Evolutionary conservation across 1,140 invertebrate genomes (phyloP), one percentile per base, ranked within the genome.

Genomic region (Drosophila albomicans): DNA sequence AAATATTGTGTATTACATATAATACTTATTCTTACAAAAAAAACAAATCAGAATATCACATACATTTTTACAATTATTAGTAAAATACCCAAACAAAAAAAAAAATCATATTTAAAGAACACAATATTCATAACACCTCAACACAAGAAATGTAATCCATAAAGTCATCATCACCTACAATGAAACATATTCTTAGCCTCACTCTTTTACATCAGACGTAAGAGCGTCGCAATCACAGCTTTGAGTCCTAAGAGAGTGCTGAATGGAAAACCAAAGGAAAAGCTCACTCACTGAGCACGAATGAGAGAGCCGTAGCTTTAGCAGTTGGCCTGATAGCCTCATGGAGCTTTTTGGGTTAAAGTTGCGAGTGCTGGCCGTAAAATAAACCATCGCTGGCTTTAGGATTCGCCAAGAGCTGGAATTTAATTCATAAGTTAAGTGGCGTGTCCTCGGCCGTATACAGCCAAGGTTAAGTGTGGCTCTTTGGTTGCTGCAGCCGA

Each of bases 341-440:
- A 13, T 15, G 28, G 1, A 65, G 67, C 59, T 75, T 88, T 79
- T 80, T 78, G 66, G 84, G 76, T 74, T 87, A 86, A 87, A 72
- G 72, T 82, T 77, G 57, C 11, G 54, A 54, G 51, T 48, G 61
- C 58, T 54, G 66, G 73, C 59, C 62, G 62, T 67, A 59, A 82
- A 68, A 71, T 66, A 58, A 48, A 49, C 16, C 54, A 20, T 63
- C 46, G 58, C 15, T 51, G 66, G 46, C 67, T 71, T 62, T 67
- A 52, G 82, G 54, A 76, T 56, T 86, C 67, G 67, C 77, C 56
- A 70, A 81, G 84, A 71, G 64, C 67, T 76, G 85, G 85, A 81
- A 84, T 84, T 88, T 84, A 88, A 88, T 89, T 88, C 85, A 88
- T 88, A 84, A 79, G 85, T 88, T 74, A 79, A 88, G 85, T 81